phyloP scores from a whole-genome alignment of 2,888 invertebrate genomes.

The Troglohyphantes excavatus region DNA sequence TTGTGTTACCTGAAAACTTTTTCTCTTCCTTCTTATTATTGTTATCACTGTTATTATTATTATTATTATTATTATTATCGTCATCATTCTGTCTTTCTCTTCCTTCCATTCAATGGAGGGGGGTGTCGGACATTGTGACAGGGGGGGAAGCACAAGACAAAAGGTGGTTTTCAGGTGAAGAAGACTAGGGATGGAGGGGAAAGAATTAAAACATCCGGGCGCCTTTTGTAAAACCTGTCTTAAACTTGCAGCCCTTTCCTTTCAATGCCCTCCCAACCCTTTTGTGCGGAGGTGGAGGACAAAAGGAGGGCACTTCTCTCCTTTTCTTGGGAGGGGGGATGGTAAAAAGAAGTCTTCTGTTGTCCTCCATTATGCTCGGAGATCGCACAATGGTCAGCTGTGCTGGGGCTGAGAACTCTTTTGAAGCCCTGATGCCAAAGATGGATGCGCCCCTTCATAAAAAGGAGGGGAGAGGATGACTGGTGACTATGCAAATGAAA shows the following conservation, averaged over 20 bases:
- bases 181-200: no score
- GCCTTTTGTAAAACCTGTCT: conserved; percentile 78
- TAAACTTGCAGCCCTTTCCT: conserved; percentile 57
- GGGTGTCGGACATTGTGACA: conserved; percentile 70
- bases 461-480: not conserved
- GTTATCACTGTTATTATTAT: conserved; percentile 72
- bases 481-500: not conserved
- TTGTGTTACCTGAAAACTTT: conserved; percentile 73
- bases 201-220: conserved; percentile 78
- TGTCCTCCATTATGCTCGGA: not conserved
- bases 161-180: conserved; percentile 67
- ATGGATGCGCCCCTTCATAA: not conserved
- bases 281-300: conserved; percentile 56
- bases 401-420: not conserved
- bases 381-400: conserved; percentile 68
- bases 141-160: conserved; percentile 57
- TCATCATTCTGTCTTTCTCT: conserved; percentile 37
- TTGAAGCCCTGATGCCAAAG: not conserved
- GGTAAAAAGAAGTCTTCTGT: not conserved
- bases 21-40: no score
- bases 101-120: conserved; percentile 53
- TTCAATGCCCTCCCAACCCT: conserved; percentile 12
- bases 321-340: no score
- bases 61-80: conserved; percentile 50
- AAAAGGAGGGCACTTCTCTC: conserved; percentile 60